These are phyloP conservation scores for Oreochromis grahami DNA, from an alignment of 2,797 vertebrate species.

Conservation along the genomic window DNA sequence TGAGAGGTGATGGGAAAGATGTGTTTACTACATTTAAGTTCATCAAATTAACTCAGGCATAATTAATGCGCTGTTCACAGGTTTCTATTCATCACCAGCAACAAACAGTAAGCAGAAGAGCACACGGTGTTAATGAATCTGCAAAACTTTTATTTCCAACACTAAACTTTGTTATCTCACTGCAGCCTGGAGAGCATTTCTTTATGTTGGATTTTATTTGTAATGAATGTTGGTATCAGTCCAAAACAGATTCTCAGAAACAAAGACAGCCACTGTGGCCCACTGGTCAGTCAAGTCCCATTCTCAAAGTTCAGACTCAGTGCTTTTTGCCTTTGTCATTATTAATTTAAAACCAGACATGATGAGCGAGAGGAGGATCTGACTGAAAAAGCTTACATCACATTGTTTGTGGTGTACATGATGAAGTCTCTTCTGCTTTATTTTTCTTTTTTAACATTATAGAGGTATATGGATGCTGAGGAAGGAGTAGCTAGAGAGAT, in stretches of 20 bases:
- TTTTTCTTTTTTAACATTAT: not conserved
- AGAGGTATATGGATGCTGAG: not conserved
- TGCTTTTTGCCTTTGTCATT: not conserved
- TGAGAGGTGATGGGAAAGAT: not conserved
- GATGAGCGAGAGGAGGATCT: not conserved
- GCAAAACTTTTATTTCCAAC: not conserved
- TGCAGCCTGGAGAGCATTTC: not conserved
- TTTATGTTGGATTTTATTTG: not conserved
- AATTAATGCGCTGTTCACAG: not conserved
- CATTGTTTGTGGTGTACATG: not conserved
- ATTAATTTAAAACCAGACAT: not conserved
- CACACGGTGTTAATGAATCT: not conserved
- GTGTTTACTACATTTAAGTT: constrained; percentile 16
- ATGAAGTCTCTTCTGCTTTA: not conserved
- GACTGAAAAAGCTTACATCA: too few relatives aligned
- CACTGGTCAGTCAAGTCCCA: not conserved
- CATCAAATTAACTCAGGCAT: constrained; percentile 19
- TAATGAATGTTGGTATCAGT: not conserved
- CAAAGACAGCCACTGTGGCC: not conserved
- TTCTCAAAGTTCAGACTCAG: not conserved
- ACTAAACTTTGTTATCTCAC: not conserved
- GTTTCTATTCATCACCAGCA: not conserved
- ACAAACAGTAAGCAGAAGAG: not conserved
- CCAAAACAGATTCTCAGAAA: not conserved
- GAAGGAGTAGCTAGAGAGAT: too few relatives aligned